A percentile compares a stretch with the other conserved stretches of the same genome.
Conservation (phyloP, 2,797 vertebrate species). For the Eospalax fontanierii region DNA sequence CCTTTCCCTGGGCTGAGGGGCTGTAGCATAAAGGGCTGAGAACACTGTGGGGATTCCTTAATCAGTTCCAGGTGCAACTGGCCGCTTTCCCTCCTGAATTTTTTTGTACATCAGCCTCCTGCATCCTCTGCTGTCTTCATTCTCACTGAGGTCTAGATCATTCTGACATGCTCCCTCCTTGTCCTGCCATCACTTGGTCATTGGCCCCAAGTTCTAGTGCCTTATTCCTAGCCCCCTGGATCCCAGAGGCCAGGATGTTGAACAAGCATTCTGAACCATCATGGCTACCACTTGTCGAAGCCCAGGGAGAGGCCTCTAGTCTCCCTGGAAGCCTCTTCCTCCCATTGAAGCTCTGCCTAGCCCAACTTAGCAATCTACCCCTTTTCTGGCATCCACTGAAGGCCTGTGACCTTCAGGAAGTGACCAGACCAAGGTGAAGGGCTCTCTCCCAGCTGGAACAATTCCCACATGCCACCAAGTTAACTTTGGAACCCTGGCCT, state of each 20-base stretch:
- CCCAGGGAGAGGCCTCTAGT: neutral
- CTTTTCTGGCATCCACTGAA: neutral
- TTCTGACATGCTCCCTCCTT: neutral
- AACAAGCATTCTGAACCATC: neutral
- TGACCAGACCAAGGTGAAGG: neutral
- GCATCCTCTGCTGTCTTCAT: neutral
- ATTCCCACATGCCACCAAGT: neutral
- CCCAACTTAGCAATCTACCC: neutral
- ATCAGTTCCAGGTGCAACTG: neutral
- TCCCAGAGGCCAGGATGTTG: conserved; percentile 1
- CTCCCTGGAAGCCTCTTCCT: neutral
- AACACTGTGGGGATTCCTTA: neutral
- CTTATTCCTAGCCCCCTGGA: neutral
- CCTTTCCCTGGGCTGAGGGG: neutral
- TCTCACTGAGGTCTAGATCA: neutral
- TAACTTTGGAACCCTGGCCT: neutral
- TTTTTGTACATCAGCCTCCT: neutral
- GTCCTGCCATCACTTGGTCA: neutral
- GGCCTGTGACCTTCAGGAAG: neutral
- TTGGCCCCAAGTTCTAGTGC: neutral
- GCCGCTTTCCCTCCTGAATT: neutral
- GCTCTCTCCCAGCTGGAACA: neutral
- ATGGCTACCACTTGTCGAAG: neutral
- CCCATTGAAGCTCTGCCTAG: neutral
- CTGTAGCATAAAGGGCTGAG: neutral